phyloP scores from a whole-genome alignment of 2,113 vertebrate species.

The Marcusenius ussheri region DNA sequence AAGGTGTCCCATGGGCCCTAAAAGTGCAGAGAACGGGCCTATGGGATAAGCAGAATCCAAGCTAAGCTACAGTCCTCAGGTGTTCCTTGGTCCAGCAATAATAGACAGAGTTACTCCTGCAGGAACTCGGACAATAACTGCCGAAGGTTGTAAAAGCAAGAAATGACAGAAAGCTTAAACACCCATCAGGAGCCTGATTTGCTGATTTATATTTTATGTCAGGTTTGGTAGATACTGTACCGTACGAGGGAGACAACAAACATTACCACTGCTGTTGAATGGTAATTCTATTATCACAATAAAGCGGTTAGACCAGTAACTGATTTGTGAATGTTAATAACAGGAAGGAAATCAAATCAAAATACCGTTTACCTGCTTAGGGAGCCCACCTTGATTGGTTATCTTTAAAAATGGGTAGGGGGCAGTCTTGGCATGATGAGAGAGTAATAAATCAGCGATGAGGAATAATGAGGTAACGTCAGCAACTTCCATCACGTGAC shows the following conservation, averaged over 20 bases:
- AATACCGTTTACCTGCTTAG: neutral
- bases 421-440: constrained; percentile 26
- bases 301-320: neutral
- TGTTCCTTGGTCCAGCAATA: neutral
- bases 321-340: neutral
- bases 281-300: neutral
- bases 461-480: constrained; percentile 50
- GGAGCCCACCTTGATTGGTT: constrained; percentile 43
- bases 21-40: neutral
- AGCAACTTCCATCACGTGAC: constrained; percentile 53
- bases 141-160: neutral
- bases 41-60: neutral
- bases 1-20: constrained; percentile 28
- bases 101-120: neutral
- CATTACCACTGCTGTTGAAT: neutral
- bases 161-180: neutral
- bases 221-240: neutral
- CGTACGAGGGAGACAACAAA: neutral
- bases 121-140: neutral
- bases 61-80: neutral
- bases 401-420: constrained; percentile 28
- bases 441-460: constrained; percentile 47
- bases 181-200: neutral
- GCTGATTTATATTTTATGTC: neutral
- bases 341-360: neutral